Conservation (phyloP, 2,797 vertebrate genomes). For the Muscicapa striata region DNA sequence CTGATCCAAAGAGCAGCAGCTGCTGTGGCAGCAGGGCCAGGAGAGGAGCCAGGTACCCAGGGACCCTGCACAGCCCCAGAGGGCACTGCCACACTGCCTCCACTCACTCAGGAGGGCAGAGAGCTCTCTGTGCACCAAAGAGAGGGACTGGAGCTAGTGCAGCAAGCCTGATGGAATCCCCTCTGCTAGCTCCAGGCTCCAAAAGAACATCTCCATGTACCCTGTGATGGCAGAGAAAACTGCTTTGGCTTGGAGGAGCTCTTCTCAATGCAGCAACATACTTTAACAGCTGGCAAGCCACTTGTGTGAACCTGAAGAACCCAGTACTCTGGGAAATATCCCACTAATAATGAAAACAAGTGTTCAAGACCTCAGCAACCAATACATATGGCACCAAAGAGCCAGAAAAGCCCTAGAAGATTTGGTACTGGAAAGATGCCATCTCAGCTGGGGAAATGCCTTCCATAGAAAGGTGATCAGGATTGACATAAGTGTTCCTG, state of each 20-base stretch:
- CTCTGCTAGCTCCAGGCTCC: neutral
- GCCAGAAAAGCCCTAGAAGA: neutral
- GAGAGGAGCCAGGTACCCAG: accelerated
- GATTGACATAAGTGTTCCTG: neutral
- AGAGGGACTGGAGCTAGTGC: too few species aligned
- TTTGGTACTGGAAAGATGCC: neutral
- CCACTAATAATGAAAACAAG: neutral
- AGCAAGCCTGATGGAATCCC: neutral
- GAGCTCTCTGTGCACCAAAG: accelerated
- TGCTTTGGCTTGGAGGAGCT: neutral
- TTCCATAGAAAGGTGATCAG: neutral
- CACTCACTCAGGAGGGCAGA: too few species aligned
- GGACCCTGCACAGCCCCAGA: neutral
- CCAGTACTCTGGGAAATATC: neutral
- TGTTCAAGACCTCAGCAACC: neutral
- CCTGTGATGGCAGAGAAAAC: neutral
- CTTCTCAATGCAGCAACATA: neutral
- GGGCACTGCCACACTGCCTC: too few species aligned
- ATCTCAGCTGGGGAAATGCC: neutral
- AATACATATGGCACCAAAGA: neutral
- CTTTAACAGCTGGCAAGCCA: neutral
- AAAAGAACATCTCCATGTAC: neutral
- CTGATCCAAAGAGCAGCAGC: neutral
- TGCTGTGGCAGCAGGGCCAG: neutral
- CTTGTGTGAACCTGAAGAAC: neutral